phyloP scores from a whole-genome alignment of 2,888 invertebrate species.

The Osedax frankpressi region DNA sequence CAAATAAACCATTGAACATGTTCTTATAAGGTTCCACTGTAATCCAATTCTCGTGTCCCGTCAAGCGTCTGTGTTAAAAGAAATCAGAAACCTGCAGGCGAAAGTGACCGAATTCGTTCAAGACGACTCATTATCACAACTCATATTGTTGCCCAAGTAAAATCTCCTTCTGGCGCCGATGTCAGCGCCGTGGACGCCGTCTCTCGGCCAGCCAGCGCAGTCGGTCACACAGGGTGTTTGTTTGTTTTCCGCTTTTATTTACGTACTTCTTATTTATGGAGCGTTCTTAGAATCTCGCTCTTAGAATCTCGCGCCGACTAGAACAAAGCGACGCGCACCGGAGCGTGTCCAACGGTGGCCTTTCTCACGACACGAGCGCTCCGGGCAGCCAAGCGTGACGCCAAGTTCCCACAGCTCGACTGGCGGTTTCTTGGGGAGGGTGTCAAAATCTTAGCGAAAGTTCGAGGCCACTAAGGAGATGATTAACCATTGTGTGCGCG shows the following conservation, averaged over 20 bases:
- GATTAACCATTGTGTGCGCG: neutral
- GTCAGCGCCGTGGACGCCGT: neutral
- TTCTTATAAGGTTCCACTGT: neutral
- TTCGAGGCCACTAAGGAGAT: neutral
- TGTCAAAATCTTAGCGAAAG: neutral
- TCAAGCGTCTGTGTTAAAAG: slow-evolving; percentile 2
- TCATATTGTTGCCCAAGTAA: slow-evolving; percentile 2
- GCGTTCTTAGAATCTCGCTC: slow-evolving; percentile 10
- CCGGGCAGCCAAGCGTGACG: slow-evolving; percentile 5
- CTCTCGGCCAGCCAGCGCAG: neutral
- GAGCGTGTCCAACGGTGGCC: slow-evolving; percentile 10
- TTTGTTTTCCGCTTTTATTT: slow-evolving; percentile 12
- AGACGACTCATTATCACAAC: neutral
- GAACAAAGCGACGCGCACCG: slow-evolving; percentile 9
- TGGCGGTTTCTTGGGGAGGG: neutral
- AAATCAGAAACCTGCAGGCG: neutral
- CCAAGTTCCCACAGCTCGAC: slow-evolving; percentile 3
- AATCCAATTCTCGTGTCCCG: neutral
- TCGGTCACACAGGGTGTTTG: slow-evolving; percentile 5
- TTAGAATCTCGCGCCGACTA: slow-evolving; percentile 11
- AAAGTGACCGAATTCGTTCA: neutral
- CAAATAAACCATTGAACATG: too few relatives aligned
- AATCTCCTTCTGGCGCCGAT: neutral
- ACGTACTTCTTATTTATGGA: slow-evolving; percentile 12
- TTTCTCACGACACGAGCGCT: slow-evolving; percentile 12